A percentile compares a stretch with the other conserved stretches of the same genome.
phyloP scores from a whole-genome alignment of 2,797 vertebrate genomes.

The Chloroceryle inda region DNA sequence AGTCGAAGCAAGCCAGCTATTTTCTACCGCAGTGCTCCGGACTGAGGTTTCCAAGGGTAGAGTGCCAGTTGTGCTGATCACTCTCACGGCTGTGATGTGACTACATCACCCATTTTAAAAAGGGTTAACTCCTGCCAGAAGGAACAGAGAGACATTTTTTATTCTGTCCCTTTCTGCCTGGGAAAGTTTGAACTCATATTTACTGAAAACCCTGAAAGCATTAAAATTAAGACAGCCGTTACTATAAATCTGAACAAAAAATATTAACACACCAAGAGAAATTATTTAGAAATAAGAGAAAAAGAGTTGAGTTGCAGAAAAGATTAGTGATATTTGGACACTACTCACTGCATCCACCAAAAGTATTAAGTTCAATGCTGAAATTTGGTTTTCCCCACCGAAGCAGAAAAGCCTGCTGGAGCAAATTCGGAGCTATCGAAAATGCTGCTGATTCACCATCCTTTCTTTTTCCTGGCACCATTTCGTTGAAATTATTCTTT shows the following conservation, averaged over 20 bases:
- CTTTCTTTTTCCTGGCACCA: background rate
- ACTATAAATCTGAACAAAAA: background rate
- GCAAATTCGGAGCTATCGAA: background rate
- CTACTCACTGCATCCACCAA: background rate
- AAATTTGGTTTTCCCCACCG: background rate
- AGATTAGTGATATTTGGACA: background rate
- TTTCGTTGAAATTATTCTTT: background rate
- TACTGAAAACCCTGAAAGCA: background rate
- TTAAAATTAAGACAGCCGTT: background rate
- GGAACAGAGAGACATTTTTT: background rate
- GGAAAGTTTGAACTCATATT: background rate
- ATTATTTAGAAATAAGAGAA: background rate
- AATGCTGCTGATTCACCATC: background rate
- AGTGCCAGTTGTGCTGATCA: background rate
- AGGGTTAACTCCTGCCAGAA: background rate
- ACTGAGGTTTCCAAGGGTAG: background rate
- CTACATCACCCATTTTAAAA: background rate
- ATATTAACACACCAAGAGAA: background rate
- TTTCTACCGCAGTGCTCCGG: background rate
- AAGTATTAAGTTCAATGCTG: background rate
- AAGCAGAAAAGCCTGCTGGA: background rate
- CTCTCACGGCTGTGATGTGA: background rate
- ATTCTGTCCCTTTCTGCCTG: background rate
- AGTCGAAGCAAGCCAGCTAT: background rate
- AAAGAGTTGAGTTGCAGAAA: background rate